Base-by-base conservation (phyloP, 2,797 vertebrate species). In the Ficedula albicollis region DNA sequence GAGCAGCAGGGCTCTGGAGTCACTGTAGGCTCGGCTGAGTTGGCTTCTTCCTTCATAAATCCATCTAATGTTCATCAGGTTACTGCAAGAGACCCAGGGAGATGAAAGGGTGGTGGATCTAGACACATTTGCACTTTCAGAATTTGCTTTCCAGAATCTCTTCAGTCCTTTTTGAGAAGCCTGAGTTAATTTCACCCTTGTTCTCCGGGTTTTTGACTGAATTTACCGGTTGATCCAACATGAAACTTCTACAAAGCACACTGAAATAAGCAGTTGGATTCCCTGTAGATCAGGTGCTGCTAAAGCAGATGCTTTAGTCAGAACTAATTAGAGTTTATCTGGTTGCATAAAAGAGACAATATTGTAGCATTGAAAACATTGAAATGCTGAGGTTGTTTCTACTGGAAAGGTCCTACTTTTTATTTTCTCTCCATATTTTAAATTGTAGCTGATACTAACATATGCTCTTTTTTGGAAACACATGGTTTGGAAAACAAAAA, bases 241-340 rank as follows among this genome's bases (percentile, higher is more conserved):
- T 5, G 34, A 81, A 91, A 55, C 29, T 81, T 84, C 63, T 86
- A 51, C 38, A 89, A 73, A 92, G 62, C 46, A 58, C 43, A 21
- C 32, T 66, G 81, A 83, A 97, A 60, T 58, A 92, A 80, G 39
- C 4, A 74, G 44, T 22, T 90, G 74, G 41, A 44, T 70, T 94
- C 26, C 23, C 49, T 73, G 46, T 78, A 66, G 76, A 87, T 92
- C 75, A 91, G 81, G 75, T 89, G 72, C 58, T 92, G 36, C 43
- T 89, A 89, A 89, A 92, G 76, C 79, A 94, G 44, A 85, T 91
- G 76, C 39, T 78, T 72, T 81, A 95, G 64, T 94, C 66, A 64
- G 58, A 92, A 84, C 55, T 84, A 81, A 91, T 94, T 89, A 83
- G 64, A 77, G 51, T 69, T 81, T 59, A 81, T 82, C 46, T 79